phyloP scores from a whole-genome alignment of 2,797 vertebrate species.

The Platyrinchus mystaceus region DNA sequence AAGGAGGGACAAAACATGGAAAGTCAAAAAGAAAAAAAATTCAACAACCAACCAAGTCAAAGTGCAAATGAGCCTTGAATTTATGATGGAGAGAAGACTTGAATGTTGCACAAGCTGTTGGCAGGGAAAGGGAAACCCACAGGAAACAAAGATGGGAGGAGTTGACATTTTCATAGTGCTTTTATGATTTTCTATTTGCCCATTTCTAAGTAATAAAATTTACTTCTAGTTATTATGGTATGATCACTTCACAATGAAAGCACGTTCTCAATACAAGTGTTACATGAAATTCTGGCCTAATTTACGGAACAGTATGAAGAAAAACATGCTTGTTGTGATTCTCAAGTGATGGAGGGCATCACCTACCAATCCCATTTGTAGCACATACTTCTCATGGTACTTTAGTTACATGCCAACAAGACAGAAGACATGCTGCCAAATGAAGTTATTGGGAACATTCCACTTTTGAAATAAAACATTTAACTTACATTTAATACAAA shows the following conservation, averaged over 20 bases:
- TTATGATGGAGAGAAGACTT: conserved; percentile 57
- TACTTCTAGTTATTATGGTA: conserved; percentile 69
- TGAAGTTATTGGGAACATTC: conserved; percentile 74
- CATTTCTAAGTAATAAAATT: conserved; percentile 69
- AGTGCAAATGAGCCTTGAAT: conserved; percentile 52
- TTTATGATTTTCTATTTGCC: conserved; percentile 67
- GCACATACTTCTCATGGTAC: conserved; percentile 71
- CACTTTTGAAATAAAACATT: conserved; percentile 77
- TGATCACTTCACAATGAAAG: conserved; percentile 72
- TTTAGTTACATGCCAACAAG: conserved; percentile 70
- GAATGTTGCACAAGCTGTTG: conserved; percentile 51
- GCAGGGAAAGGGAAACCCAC: conserved; percentile 35
- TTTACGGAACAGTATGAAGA: conserved; percentile 53
- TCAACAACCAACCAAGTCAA: conserved; percentile 50
- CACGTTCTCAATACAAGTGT: conserved; percentile 65
- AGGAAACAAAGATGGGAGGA: conserved; percentile 38
- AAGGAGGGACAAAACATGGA: neutral
- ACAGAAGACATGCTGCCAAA: conserved; percentile 76
- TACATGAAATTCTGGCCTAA: conserved; percentile 69
- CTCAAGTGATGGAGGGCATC: conserved; percentile 61
- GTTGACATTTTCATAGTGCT: conserved; percentile 69
- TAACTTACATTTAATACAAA: conserved; percentile 86
- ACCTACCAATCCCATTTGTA: conserved; percentile 68
- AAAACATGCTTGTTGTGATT: conserved; percentile 62
- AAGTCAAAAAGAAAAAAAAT: conserved; percentile 29